Evolutionary conservation across 2,797 vertebrate genomes (phyloP).

Genomic region (Sebastes hubbsi): DNA sequence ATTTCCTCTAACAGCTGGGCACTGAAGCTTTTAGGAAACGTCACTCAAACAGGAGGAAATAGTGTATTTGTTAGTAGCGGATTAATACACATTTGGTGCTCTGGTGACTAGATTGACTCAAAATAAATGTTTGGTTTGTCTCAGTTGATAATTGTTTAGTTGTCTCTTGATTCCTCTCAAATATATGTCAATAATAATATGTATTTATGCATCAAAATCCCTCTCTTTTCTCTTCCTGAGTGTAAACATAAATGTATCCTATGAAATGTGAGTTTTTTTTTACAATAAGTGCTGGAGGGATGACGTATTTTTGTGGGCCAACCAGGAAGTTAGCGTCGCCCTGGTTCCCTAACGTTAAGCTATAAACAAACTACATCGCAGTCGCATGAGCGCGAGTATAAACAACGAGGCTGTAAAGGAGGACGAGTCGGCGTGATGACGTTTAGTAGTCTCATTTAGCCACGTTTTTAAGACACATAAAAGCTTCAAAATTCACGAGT

Average conservation of each 20-base stretch:
- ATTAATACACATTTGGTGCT: neutral
- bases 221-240: neutral
- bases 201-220: neutral
- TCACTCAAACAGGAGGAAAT: neutral
- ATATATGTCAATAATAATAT: neutral
- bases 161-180: neutral
- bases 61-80: neutral
- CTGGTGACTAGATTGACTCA: neutral
- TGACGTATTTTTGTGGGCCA: too few species aligned
- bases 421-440: too few species aligned
- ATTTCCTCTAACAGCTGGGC: neutral
- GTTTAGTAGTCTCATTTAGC: too few species aligned
- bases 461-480: too few species aligned
- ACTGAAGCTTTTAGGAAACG: neutral
- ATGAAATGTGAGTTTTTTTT: too few species aligned
- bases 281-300: too few species aligned
- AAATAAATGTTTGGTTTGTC: neutral
- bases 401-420: too few species aligned
- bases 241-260: too few species aligned
- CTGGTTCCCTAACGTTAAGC: too few species aligned
- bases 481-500: too few species aligned
- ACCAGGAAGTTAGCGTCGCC: too few species aligned
- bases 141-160: neutral
- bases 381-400: too few species aligned
- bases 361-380: accelerated